Evolutionary conservation across 2,888 invertebrate genomes (phyloP).

Genomic region (Synanthedon myopaeformis): DNA sequence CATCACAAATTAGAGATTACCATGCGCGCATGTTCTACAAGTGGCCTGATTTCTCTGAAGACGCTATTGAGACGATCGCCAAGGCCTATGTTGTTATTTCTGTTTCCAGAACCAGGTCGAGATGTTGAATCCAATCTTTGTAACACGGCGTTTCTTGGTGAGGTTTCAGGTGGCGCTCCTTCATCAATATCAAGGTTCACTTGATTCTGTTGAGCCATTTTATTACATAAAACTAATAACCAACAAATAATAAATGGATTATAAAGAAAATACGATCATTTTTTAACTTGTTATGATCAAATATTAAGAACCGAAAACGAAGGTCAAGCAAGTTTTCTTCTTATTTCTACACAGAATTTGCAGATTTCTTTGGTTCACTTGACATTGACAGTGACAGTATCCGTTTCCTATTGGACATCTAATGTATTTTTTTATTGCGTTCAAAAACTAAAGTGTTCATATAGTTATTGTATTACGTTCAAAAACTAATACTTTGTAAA

Average conservation of each 20-base stretch:
- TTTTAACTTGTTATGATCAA: conserved; percentile 14
- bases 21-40: conserved; percentile 73
- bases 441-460: no score
- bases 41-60: conserved; percentile 75
- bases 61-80: conserved; percentile 58
- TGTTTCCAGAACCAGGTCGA: conserved; percentile 33
- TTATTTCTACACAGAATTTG: no score
- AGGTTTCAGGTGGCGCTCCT: conserved; percentile 33
- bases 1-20: conserved; percentile 21
- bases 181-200: conserved; percentile 55
- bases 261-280: neutral
- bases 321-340: conserved; percentile 11
- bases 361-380: no score
- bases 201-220: conserved; percentile 55
- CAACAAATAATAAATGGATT: conserved; percentile 7
- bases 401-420: no score
- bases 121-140: conserved; percentile 44
- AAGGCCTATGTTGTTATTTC: conserved; percentile 46
- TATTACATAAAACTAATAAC: conserved; percentile 7
- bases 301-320: conserved; percentile 5
- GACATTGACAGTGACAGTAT: no score
- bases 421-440: no score
- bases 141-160: conserved; percentile 35
- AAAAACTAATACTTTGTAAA: no score
- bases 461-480: no score